A percentile compares a stretch with the other conserved stretches of the same genome.
Conservation (phyloP, 2,888 invertebrate genomes). For the Elmis aenea region DNA sequence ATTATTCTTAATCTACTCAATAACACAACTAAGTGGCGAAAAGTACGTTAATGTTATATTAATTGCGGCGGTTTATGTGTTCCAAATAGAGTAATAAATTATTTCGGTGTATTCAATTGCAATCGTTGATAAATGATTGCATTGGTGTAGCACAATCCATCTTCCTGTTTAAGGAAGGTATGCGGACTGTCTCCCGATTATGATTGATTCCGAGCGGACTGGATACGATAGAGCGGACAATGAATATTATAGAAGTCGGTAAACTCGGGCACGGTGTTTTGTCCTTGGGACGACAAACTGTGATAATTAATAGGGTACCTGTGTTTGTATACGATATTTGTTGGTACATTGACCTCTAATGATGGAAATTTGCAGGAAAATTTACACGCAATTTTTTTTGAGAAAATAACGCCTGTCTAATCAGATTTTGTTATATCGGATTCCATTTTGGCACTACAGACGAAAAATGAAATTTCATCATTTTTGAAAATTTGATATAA, state of each 20-base stretch:
- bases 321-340: slow-evolving; percentile 16
- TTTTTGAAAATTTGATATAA: no score
- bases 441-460: no score
- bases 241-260: slow-evolving; percentile 32
- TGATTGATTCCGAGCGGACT: slow-evolving; percentile 23
- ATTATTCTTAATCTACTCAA: slow-evolving; percentile 13
- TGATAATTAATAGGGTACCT: slow-evolving; percentile 45
- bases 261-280: slow-evolving; percentile 37
- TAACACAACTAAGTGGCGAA: slow-evolving; percentile 12
- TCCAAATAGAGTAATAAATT: slow-evolving; percentile 14
- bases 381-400: no score
- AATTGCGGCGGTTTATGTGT: slow-evolving; percentile 11
- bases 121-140: slow-evolving; percentile 20
- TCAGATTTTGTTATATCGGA: no score
- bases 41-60: slow-evolving; percentile 16
- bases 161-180: slow-evolving; percentile 17
- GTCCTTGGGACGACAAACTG: slow-evolving; percentile 47
- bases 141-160: slow-evolving; percentile 20
- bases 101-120: slow-evolving; percentile 19
- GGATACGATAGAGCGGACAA: slow-evolving; percentile 22
- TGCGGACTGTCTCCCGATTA: slow-evolving; percentile 18
- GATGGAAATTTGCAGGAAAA: no score
- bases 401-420: no score
- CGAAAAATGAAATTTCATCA: no score
- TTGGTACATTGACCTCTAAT: slow-evolving; percentile 30